Evolutionary conservation across 2,888 invertebrate species (phyloP).

Genomic region (Dicycla oo): DNA sequence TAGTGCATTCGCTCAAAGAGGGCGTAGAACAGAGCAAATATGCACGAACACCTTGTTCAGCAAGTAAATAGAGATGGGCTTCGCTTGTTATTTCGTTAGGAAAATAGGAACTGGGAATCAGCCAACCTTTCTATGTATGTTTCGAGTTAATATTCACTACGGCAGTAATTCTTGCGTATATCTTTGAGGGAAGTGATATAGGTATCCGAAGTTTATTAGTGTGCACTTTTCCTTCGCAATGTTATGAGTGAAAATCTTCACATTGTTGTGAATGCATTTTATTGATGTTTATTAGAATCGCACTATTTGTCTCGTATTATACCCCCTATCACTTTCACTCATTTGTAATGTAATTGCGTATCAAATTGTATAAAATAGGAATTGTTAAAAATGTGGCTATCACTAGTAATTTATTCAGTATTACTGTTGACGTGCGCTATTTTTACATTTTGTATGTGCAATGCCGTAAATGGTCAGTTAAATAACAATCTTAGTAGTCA

Average conservation of each 20-base stretch:
- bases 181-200: slow-evolving; percentile 15
- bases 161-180: slow-evolving; percentile 3
- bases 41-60: slow-evolving; percentile 39
- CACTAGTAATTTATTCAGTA: slow-evolving; percentile 43
- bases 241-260: slow-evolving; percentile 18
- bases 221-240: background rate
- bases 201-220: slow-evolving; percentile 11
- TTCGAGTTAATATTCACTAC: slow-evolving; percentile 20
- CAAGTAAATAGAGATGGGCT: slow-evolving; percentile 40
- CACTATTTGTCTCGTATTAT: slow-evolving; percentile 36
- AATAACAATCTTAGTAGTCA: slow-evolving; percentile 37
- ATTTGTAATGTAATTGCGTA: slow-evolving; percentile 43
- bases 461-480: slow-evolving; percentile 23
- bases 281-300: slow-evolving; percentile 41
- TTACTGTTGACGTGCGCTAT: slow-evolving; percentile 12
- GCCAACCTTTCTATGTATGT: slow-evolving; percentile 7
- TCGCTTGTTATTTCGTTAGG: slow-evolving; percentile 28
- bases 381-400: slow-evolving; percentile 30
- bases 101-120: slow-evolving; percentile 17
- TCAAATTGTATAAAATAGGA: slow-evolving; percentile 49
- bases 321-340: slow-evolving; percentile 59
- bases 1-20: slow-evolving; percentile 36
- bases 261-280: slow-evolving; percentile 16
- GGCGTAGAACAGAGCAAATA: slow-evolving; percentile 39
- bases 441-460: slow-evolving; percentile 34